These are phyloP conservation scores for Mizuhopecten yessoensis DNA, from an alignment of 1,140 invertebrate species.

Conservation along the genomic window DNA sequence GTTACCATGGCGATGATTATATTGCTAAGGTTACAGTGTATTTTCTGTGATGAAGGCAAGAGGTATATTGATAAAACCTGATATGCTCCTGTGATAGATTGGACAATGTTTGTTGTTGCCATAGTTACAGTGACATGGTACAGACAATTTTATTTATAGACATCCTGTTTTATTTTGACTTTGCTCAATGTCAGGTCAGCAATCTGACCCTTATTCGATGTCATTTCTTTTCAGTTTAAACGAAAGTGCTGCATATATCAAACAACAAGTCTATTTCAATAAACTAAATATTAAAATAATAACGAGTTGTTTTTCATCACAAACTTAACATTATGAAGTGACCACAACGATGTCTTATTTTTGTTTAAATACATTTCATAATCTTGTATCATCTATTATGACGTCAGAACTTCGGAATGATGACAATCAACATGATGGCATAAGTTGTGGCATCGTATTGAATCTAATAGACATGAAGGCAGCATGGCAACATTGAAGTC, in stretches of 20 bases:
- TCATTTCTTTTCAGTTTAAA: not conserved
- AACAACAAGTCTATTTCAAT: not conserved
- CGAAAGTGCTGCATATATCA: slow-evolving; percentile 33
- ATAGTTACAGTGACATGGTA: not conserved
- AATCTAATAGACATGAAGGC: too few relatives aligned
- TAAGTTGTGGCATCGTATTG: too few relatives aligned
- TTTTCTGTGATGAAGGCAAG: not conserved
- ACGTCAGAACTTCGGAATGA: too few relatives aligned
- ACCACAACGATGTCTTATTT: too few relatives aligned
- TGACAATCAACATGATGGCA: too few relatives aligned
- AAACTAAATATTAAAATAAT: slow-evolving; percentile 8
- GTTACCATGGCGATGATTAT: not conserved
- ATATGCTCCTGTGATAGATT: not conserved
- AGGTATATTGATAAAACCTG: not conserved
- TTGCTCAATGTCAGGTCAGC: not conserved
- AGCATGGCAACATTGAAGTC: too few relatives aligned
- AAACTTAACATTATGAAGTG: too few relatives aligned
- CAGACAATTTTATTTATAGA: slow-evolving; percentile 28
- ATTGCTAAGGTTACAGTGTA: not conserved
- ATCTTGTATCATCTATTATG: too few relatives aligned
- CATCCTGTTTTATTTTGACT: slow-evolving; percentile 20
- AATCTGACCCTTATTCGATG: not conserved
- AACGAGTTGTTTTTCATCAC: too few relatives aligned
- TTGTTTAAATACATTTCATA: too few relatives aligned
- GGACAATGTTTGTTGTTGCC: not conserved